phyloP scores from a whole-genome alignment of 2,113 vertebrate genomes.

The Tyto alba region DNA sequence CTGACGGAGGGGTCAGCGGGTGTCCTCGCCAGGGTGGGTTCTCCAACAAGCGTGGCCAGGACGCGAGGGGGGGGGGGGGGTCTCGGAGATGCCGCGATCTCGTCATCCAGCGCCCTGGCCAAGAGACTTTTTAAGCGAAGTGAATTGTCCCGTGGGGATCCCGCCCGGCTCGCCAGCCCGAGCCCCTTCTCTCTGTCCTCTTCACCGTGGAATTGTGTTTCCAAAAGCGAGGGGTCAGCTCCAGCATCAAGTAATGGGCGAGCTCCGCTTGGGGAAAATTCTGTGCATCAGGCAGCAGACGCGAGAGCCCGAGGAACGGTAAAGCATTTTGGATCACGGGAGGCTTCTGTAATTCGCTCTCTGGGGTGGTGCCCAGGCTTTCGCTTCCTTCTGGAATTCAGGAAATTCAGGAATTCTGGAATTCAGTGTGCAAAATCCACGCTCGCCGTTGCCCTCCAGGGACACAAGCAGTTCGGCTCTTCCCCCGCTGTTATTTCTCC shows the following conservation, averaged over 20 bases:
- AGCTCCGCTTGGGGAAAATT: neutral
- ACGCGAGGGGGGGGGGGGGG: rapidly evolving
- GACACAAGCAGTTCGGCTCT: rapidly evolving
- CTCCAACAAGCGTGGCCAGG: neutral
- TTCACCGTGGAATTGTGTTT: neutral
- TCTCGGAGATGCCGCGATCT: neutral
- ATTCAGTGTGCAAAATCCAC: neutral
- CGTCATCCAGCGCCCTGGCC: neutral
- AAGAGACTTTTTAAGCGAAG: neutral
- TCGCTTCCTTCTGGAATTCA: neutral
- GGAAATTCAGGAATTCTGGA: neutral
- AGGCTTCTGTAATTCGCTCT: neutral
- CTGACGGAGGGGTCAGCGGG: neutral
- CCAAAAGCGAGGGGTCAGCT: rapidly evolving
- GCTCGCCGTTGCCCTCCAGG: neutral
- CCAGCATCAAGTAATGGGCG: rapidly evolving
- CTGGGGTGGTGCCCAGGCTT: neutral
- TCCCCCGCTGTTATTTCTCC: neutral
- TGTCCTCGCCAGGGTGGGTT: neutral
- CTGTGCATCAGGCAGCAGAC: neutral
- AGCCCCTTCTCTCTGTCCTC: neutral
- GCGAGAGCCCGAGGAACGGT: neutral
- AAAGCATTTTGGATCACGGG: neutral
- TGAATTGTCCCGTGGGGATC: neutral
- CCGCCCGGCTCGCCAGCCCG: neutral